Percentiles rank a stretch among this genome's conserved stretches.
Evolutionary conservation across 2,113 vertebrate species (phyloP).

Genomic region (Eidolon helvum): DNA sequence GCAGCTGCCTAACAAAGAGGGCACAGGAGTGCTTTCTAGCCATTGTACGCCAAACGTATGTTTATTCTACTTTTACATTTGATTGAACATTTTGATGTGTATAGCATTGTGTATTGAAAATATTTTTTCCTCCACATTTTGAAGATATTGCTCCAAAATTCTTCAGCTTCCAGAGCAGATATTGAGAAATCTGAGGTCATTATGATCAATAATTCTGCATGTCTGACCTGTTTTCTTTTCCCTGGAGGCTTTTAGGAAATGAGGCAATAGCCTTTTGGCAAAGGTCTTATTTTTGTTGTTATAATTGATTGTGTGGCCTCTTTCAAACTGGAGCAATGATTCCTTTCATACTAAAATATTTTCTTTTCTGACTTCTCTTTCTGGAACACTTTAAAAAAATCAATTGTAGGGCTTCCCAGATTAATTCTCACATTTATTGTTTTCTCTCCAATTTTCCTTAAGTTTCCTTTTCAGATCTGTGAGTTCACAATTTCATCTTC

Average conservation of each 20-base stretch:
- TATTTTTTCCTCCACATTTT: neutral
- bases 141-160: neutral
- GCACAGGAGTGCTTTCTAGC: neutral
- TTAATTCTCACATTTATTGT: neutral
- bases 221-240: neutral
- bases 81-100: neutral
- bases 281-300: neutral
- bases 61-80: neutral
- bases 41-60: neutral
- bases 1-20: neutral
- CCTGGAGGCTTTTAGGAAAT: neutral
- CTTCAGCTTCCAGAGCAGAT: neutral
- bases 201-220: neutral
- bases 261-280: neutral
- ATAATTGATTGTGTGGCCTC: neutral
- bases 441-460: neutral
- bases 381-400: neutral
- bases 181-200: neutral
- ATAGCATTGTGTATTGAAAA: neutral
- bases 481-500: neutral
- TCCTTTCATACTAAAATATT: neutral
- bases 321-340: neutral
- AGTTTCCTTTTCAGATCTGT: neutral
- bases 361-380: neutral
- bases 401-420: neutral